These are phyloP conservation scores for Phalacrocorax carbo DNA, from an alignment of 2,113 vertebrate species.

Conservation along the genomic window DNA sequence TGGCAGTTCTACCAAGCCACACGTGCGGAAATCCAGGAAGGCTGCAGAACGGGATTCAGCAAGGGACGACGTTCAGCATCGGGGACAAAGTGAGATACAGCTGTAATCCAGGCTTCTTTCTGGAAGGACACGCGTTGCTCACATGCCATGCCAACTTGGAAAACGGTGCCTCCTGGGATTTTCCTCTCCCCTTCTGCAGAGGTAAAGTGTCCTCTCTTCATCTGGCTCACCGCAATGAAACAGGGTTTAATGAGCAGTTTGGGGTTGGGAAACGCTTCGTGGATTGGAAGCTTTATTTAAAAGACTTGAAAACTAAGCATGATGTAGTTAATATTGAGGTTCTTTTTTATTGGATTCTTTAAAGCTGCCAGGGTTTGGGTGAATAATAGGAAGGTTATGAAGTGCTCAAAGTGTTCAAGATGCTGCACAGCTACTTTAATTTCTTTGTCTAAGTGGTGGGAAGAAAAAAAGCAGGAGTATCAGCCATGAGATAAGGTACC, in stretches of 20 bases:
- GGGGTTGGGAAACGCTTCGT: not conserved
- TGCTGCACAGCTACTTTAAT: not conserved
- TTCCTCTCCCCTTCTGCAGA: slow-evolving; percentile 96
- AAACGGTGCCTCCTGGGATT: slow-evolving; percentile 92
- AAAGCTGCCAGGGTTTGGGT: not conserved
- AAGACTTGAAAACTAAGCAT: not conserved
- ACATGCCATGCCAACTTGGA: slow-evolving; percentile 87
- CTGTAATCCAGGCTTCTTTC: slow-evolving; percentile 89
- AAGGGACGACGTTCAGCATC: slow-evolving; percentile 91
- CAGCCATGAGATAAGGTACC: not conserved
- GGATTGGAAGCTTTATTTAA: not conserved
- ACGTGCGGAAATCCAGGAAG: slow-evolving; percentile 94
- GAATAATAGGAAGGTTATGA: not conserved
- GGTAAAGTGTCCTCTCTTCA: slow-evolving; percentile 68
- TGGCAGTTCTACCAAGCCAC: slow-evolving; percentile 91
- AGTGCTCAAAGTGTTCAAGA: not conserved
- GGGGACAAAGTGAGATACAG: slow-evolving; percentile 97
- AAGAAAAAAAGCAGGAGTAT: not conserved
- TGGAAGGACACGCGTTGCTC: slow-evolving; percentile 93
- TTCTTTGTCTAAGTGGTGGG: not conserved
- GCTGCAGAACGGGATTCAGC: slow-evolving; percentile 90
- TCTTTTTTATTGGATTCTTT: not conserved
- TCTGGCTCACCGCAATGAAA: no score
- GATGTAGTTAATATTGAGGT: not conserved
- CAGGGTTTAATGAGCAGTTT: not conserved